Evolutionary conservation across 2,797 vertebrate species (phyloP), one percentile per base, ranked within the genome.

Genomic region (Microctenopoma stevenorrisi): DNA sequence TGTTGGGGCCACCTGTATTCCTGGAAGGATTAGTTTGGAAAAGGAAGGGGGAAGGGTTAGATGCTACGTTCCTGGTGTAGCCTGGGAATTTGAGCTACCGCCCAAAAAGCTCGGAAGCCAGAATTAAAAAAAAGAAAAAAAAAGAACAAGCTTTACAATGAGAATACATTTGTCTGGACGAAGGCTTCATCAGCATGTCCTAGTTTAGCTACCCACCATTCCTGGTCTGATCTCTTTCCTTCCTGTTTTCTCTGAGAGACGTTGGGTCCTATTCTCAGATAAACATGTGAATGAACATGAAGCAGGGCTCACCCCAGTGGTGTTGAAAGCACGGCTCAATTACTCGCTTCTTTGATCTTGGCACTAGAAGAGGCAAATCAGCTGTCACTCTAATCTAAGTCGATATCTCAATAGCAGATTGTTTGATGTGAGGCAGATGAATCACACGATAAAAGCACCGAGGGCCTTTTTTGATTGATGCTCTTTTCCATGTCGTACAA

Each of bases 1-100:
- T 14, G 68, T 53, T 56, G 82, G 72, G 82, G 76, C 63, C 87
- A 87, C 86, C 85, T 82, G 77, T 84, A 75, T 90, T 89, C 87
- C 84, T 87, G 85, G 75, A 85, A 85, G 88, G 85, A 91, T 89
- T 87, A 83, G 56, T 64, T 52, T 35, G 44, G 58, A 64, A 30
- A 38, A 44, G 57, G 59, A 84, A 65, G 74, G 55, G 62, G 60
- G 49, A 12, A 14, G 73, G 87, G 79, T 88, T 86, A 82, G 74
- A 54, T 42, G 58, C 38, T 33, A 63, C 78, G 65, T 81, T 72
- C 47, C 54, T 68, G 54, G 65, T 78, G 55, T 4, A 65, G 68
- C 11, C 53, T 55, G 38, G 60, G 74, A 79, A 53, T 74, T 72
- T 68, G 43, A 82, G 68, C 68, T 58, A 2, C 57, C 40, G 44